A percentile compares a stretch with the other conserved stretches of the same genome.
Evolutionary conservation across 2,888 invertebrate genomes (phyloP).

Genomic region (Adelognathus sp.): DNA sequence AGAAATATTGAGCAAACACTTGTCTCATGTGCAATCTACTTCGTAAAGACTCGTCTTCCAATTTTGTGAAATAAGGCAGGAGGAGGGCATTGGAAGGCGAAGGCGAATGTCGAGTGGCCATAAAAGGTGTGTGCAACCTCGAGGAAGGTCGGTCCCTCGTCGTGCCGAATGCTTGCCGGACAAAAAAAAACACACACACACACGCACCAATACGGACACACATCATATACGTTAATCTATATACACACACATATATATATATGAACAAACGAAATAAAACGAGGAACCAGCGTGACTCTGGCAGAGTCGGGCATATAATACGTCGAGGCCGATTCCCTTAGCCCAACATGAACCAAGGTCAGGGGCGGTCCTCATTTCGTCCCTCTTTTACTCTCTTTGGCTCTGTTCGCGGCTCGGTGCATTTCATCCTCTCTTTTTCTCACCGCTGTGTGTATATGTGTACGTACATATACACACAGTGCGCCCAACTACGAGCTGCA

Average conservation of each 20-base stretch:
- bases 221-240: no score
- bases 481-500: slow-evolving; percentile 41
- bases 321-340: slow-evolving; percentile 69
- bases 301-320: slow-evolving; percentile 34
- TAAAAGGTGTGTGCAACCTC: slow-evolving; percentile 66
- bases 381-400: slow-evolving; percentile 30
- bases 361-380: slow-evolving; percentile 70
- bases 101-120: slow-evolving; percentile 59
- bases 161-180: slow-evolving; percentile 68
- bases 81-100: slow-evolving; percentile 1
- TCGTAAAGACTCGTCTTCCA: slow-evolving; percentile 14
- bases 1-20: slow-evolving; percentile 2
- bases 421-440: slow-evolving; percentile 32
- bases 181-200: slow-evolving; percentile 31
- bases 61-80: slow-evolving; percentile 16
- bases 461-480: neutral
- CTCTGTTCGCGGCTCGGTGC: slow-evolving; percentile 55
- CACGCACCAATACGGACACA: neutral
- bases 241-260: slow-evolving; percentile 18
- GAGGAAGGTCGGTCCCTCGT: slow-evolving; percentile 68
- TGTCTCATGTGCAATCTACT: neutral
- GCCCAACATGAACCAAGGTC: slow-evolving; percentile 73
- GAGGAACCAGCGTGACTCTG: slow-evolving; percentile 52
- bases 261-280: slow-evolving; percentile 54
- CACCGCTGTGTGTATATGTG: no score